Conservation (phyloP, 2,113 vertebrate genomes). For the Dromaius novaehollandiae region DNA sequence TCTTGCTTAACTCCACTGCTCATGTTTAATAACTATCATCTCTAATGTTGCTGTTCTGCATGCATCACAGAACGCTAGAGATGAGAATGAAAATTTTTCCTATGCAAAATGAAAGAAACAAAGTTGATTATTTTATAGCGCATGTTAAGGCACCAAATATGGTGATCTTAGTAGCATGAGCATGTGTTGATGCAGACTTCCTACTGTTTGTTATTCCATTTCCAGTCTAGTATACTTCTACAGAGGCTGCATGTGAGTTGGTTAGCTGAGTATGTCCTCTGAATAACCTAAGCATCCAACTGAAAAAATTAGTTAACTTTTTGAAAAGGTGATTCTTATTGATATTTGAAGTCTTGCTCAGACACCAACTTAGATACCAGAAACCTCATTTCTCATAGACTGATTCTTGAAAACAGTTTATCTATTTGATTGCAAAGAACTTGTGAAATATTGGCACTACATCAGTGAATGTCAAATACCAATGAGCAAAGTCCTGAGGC, state of each 20-base stretch:
- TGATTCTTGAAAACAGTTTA: conserved; percentile 9
- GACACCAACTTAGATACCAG: not conserved
- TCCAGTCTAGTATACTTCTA: not conserved
- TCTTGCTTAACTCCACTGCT: not conserved
- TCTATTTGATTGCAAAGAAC: not conserved
- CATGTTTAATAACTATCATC: not conserved
- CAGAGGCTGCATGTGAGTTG: not conserved
- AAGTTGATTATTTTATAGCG: not conserved
- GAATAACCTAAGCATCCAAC: not conserved
- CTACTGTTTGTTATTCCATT: not conserved
- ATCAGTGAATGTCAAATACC: conserved; percentile 14
- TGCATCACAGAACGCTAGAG: not conserved
- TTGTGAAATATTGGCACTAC: not conserved
- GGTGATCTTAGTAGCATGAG: not conserved
- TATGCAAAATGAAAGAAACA: not conserved
- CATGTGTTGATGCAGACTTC: not conserved
- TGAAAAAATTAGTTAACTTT: not conserved
- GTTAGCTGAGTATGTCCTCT: not conserved
- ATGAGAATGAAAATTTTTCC: not conserved
- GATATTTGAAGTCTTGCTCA: not conserved
- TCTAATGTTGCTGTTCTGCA: not conserved
- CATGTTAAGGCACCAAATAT: not conserved
- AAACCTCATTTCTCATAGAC: not conserved
- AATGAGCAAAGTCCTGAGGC: not conserved
- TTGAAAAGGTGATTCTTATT: not conserved